Evolutionary conservation across 2,888 invertebrate genomes (phyloP).

Genomic region (Meandrusa payeni): DNA sequence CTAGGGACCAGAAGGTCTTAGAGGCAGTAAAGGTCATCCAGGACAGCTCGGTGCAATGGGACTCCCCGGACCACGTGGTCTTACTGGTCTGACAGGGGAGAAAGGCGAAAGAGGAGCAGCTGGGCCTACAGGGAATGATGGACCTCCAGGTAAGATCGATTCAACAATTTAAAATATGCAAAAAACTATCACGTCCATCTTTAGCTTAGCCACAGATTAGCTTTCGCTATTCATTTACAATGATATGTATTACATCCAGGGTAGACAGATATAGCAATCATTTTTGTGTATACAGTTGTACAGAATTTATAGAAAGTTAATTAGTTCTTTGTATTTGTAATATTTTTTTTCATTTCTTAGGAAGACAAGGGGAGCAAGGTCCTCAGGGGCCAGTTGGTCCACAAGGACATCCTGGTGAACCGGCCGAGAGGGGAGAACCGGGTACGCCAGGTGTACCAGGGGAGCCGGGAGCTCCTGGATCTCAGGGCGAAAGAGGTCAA

Average conservation of each 20-base stretch:
- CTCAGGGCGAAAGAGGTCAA: conserved; percentile 87
- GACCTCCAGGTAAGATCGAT: conserved; percentile 83
- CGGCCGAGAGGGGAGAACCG: conserved; percentile 89
- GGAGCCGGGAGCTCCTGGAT: conserved; percentile 87
- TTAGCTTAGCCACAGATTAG: no score
- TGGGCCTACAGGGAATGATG: conserved; percentile 88
- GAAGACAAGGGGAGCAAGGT: conserved; percentile 88
- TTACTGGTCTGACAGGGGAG: conserved; percentile 84
- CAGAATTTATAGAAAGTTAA: no score
- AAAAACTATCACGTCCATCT: neutral
- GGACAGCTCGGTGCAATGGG: conserved; percentile 87
- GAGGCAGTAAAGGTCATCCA: conserved; percentile 86
- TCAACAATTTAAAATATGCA: no score
- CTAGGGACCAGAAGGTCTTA: conserved; percentile 84
- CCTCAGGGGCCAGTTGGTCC: conserved; percentile 88
- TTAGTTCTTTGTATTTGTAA: no score
- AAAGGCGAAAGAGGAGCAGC: conserved; percentile 88
- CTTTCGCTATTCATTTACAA: neutral
- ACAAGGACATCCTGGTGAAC: conserved; percentile 89
- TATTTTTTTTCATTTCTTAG: no score
- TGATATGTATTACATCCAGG: neutral
- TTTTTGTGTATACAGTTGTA: no score
- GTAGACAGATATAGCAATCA: no score
- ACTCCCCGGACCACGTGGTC: conserved; percentile 85
- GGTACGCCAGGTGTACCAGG: conserved; percentile 87